phyloP scores from a whole-genome alignment of 2,888 invertebrate species.

The Acronicta aceris region DNA sequence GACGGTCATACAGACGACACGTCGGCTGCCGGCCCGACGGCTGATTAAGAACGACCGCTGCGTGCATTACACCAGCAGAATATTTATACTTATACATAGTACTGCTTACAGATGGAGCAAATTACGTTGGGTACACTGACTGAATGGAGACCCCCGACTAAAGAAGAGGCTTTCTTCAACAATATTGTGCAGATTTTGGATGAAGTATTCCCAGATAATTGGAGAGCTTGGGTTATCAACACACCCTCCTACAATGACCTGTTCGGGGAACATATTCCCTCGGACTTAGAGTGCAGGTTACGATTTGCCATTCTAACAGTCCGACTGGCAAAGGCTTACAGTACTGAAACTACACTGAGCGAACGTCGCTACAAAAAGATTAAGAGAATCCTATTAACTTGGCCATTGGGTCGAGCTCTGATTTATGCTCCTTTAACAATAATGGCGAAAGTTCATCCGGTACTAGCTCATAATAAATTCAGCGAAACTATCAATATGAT shows the following conservation, averaged over 20 bases:
- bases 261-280: constrained; percentile 5
- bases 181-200: constrained; percentile 1
- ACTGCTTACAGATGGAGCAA: constrained; percentile 1
- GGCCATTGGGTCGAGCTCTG: constrained; percentile 10
- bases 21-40: background rate
- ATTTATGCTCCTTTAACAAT: constrained; percentile 6
- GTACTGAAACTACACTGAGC: constrained; percentile 3
- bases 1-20: no score
- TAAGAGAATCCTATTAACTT: background rate
- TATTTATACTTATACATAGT: background rate
- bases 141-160: background rate
- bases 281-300: constrained; percentile 5
- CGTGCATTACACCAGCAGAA: constrained; percentile 1
- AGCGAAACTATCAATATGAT: background rate
- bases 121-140: background rate
- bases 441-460: constrained; percentile 8
- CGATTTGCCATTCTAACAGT: constrained; percentile 6
- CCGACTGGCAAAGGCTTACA: background rate
- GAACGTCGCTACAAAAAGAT: constrained; percentile 6
- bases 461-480: background rate
- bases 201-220: constrained; percentile 3
- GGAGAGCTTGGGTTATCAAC: constrained; percentile 5
- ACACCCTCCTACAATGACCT: background rate
- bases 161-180: constrained; percentile 3
- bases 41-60: background rate